A percentile compares a stretch with the other conserved stretches of the same genome.
Conservation (phyloP, 2,888 invertebrate species). For the Tipula unca region DNA sequence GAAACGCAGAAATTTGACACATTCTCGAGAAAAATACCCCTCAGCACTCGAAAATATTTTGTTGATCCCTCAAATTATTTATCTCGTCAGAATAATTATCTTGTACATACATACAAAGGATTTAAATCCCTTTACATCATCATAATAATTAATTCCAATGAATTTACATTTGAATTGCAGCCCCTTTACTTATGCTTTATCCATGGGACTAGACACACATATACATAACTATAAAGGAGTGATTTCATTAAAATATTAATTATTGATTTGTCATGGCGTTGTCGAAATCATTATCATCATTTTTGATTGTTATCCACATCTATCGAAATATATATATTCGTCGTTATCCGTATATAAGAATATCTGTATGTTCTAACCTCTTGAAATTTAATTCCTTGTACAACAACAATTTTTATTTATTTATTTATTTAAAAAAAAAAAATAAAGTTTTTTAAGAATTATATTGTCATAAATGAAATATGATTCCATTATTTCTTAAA, state of each 20-base stretch:
- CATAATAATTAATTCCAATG: not conserved
- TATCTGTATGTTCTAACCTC: not conserved
- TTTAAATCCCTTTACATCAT: not conserved
- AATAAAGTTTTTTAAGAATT: not conserved
- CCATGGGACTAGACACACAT: too few relatives aligned
- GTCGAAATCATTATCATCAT: not conserved
- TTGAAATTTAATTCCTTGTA: not conserved
- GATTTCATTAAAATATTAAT: conserved; percentile 4
- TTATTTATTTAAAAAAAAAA: not conserved
- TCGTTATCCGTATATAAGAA: not conserved
- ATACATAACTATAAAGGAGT: not conserved
- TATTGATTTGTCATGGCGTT: not conserved
- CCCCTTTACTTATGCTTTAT: not conserved
- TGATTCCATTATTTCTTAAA: conserved; percentile 8
- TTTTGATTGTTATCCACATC: not conserved
- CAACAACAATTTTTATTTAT: not conserved
- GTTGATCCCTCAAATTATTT: not conserved
- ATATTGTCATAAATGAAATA: conserved; percentile 8
- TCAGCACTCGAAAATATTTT: not conserved
- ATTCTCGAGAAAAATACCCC: not conserved
- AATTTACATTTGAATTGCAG: not conserved
- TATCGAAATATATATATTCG: not conserved
- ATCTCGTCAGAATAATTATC: not conserved
- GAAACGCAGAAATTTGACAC: not conserved
- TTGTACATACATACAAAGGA: not conserved